Evolutionary conservation across 2,888 invertebrate species (phyloP).

Genomic region (Sarcophaga subvicina): DNA sequence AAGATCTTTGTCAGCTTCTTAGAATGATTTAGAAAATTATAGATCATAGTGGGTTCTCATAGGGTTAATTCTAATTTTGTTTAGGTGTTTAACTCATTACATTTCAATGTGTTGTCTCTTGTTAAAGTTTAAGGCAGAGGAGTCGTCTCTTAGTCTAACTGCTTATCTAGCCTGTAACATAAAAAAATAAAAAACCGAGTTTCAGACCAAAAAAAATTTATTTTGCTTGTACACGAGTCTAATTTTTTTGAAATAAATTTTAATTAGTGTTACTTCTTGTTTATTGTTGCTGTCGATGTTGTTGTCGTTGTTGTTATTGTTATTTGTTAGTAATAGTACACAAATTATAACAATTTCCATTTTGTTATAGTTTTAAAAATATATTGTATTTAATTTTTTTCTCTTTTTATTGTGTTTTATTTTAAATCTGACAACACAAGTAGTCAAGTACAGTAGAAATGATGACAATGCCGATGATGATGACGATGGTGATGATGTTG

Average conservation of each 20-base stretch:
- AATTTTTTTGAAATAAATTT: constrained; percentile 37
- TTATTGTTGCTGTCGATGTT: background rate
- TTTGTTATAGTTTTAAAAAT: constrained; percentile 34
- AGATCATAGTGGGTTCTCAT: background rate
- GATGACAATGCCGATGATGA: too few species aligned
- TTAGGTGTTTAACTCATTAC: background rate
- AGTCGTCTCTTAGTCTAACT: background rate
- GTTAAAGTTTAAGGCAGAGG: constrained; percentile 45
- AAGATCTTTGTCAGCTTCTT: background rate
- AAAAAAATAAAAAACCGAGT: too few species aligned
- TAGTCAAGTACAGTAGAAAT: background rate
- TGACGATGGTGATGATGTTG: background rate
- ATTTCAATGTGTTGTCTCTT: background rate
- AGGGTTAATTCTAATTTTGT: background rate
- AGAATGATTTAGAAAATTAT: background rate
- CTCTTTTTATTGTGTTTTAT: constrained; percentile 17
- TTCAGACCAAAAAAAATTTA: too few species aligned
- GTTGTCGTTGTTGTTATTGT: background rate
- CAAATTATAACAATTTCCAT: constrained; percentile 44
- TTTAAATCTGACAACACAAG: constrained; percentile 23
- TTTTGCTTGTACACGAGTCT: background rate
- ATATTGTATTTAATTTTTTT: background rate
- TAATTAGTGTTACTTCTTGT: constrained; percentile 55
- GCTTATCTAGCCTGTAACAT: background rate
- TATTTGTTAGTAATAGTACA: constrained; percentile 1